A percentile compares a stretch with the other conserved stretches of the same genome.
phyloP scores from a whole-genome alignment of 2,888 invertebrate genomes.

The Cylloceria caligata region DNA sequence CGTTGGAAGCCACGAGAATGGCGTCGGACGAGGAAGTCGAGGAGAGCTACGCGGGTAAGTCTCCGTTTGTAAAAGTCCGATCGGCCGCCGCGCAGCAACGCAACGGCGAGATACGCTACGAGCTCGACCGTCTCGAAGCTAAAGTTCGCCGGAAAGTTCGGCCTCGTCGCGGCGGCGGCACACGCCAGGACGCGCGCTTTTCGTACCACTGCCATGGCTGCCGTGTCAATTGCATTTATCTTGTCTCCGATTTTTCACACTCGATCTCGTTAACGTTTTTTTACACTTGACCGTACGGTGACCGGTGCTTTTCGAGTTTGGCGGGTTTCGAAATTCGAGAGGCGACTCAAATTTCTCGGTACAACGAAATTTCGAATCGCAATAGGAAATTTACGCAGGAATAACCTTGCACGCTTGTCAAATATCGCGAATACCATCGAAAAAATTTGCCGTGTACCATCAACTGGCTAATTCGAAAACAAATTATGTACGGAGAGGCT shows the following conservation, averaged over 20 bases:
- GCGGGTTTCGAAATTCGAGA: no score
- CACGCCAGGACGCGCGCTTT: conserved; percentile 81
- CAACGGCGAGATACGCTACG: conserved; percentile 10
- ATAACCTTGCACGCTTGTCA: no score
- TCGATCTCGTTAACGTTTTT: neutral
- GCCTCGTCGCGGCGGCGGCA: conserved; percentile 37
- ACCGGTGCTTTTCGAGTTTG: no score
- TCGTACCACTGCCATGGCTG: conserved; percentile 79
- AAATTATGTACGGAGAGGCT: no score
- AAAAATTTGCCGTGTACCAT: no score
- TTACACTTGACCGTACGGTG: no score
- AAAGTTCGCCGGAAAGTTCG: conserved; percentile 72
- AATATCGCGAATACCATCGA: no score
- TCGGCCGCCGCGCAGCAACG: conserved; percentile 22
- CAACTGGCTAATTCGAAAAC: no score
- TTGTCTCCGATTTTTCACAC: conserved; percentile 4
- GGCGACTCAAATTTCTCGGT: neutral
- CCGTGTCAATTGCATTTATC: conserved; percentile 76
- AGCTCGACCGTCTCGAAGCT: conserved; percentile 31
- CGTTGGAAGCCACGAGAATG: conserved; percentile 85
- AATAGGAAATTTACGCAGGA: no score
- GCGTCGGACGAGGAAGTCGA: conserved; percentile 96
- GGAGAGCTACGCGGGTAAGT: conserved; percentile 94
- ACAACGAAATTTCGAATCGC: neutral
- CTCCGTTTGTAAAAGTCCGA: conserved; percentile 37